Base-by-base conservation (phyloP, 2,113 vertebrate species). In the Megaptera novaeangliae region DNA sequence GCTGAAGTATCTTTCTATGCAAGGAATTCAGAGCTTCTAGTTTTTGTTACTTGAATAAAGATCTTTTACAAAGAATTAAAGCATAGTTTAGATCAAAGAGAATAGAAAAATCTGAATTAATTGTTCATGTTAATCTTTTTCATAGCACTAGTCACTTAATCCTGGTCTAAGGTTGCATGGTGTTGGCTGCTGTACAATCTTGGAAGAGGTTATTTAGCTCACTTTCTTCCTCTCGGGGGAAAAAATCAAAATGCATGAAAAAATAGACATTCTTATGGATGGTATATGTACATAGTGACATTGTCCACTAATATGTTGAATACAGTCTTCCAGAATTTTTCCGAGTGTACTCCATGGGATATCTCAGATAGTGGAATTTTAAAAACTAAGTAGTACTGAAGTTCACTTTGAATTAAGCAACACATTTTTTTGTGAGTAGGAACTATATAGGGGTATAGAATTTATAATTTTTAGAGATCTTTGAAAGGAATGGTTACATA, bases 11-110 rank as follows among this genome's bases (percentile, higher is more conserved):
- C 55, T 84, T 91, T 94, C 44, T 96, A 4, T 72, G 44, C 6
- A 91, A 84, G 52, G n/a, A 95, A 94, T 90, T 77, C 15, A 85
- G 61, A 87, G 12, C n/a, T 55, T 59, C 36, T 89, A 10, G 18
- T 95, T 93, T 93, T 94, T 94, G 61, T 89, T 95, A 68, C 49
- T 96, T 93, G 34, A 96, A 63, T 93, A 91, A 91, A 95, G 29
- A 44, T 89, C 5, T 82, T 29, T 84, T 86, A 36, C 61, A 91
- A 81, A 93, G 27, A 95, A 69, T 80, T 74, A 89, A 91, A 92
- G 27, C 66, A 71, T 61, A 95, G 6, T 95, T 92, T 68, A 31
- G 80, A 92, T 44, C 69, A 80, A 84, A 75, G 21, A 68, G 25
- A 75, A 94, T 85, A 91, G 72, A 88, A 98, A 96, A 95, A 82